Conservation (phyloP, 1,140 invertebrate species). For the Antheraea mylitta region DNA sequence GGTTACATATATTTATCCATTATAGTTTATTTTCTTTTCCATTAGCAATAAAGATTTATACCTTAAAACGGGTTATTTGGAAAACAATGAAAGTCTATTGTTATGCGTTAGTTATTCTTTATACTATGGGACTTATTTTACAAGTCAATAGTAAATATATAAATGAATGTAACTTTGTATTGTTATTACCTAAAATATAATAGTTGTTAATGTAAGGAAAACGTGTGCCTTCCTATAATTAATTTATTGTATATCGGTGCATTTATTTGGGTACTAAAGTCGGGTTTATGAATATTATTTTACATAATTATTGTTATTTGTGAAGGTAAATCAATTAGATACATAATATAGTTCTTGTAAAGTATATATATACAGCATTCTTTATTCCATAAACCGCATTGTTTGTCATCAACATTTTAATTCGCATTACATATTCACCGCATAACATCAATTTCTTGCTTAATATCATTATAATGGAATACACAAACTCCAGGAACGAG, state of each 20-base stretch:
- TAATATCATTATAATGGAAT: neutral
- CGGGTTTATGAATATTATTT: constrained; percentile 12
- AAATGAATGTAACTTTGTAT: neutral
- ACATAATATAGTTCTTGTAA: neutral
- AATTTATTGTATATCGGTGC: neutral
- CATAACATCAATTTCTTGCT: neutral
- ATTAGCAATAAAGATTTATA: constrained; percentile 40
- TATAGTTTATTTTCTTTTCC: constrained; percentile 37
- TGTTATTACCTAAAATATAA: neutral
- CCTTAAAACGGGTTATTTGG: constrained; percentile 19
- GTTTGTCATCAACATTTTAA: constrained; percentile 1
- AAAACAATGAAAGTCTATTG: constrained; percentile 35
- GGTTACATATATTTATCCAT: constrained; percentile 45
- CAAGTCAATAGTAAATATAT: constrained; percentile 2
- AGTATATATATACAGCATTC: neutral
- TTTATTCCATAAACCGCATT: neutral
- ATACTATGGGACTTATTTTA: constrained; percentile 24
- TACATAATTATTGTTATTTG: constrained; percentile 8
- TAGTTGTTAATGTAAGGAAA: constrained; percentile 11
- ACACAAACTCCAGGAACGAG: constrained; percentile 36
- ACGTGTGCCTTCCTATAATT: constrained; percentile 11
- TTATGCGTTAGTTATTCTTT: constrained; percentile 53
- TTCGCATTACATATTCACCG: neutral
- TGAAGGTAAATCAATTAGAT: neutral
- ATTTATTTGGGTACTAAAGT: neutral